Evolutionary conservation across 1,140 invertebrate species (phyloP).

Genomic region (Muscidifurax raptorellus): DNA sequence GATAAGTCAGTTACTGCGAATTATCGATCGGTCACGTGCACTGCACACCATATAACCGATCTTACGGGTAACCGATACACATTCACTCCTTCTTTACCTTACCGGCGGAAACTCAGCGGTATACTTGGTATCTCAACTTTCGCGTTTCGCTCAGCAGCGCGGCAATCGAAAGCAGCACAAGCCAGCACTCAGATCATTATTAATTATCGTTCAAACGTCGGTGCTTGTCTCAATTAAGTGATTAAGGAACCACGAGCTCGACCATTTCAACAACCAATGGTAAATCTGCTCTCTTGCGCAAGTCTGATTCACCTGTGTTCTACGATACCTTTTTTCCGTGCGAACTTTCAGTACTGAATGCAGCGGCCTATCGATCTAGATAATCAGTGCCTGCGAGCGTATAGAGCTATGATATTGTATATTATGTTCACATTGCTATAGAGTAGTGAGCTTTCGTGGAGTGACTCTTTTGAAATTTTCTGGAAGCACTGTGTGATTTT

Average conservation of each 20-base stretch:
- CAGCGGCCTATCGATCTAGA: not conserved
- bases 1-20: constrained; percentile 16
- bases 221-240: not conserved
- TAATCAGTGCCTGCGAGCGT: not conserved
- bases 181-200: not conserved
- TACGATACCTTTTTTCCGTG: not conserved
- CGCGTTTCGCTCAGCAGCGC: not conserved
- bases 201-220: not conserved
- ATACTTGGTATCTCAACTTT: not conserved
- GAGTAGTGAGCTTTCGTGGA: too few relatives aligned
- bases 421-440: too few relatives aligned
- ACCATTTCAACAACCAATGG: not conserved
- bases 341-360: not conserved
- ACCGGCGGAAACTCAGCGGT: constrained; percentile 10
- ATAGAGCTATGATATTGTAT: too few relatives aligned
- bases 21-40: constrained; percentile 23
- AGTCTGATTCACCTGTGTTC: not conserved
- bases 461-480: too few relatives aligned
- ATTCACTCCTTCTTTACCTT: constrained; percentile 15
- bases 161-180: not conserved
- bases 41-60: not conserved
- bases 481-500: too few relatives aligned
- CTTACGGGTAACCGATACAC: constrained; percentile 16
- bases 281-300: not conserved
- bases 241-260: not conserved